Conservation (phyloP, 2,888 invertebrate species). For the Cyrtodaria siliqua region DNA sequence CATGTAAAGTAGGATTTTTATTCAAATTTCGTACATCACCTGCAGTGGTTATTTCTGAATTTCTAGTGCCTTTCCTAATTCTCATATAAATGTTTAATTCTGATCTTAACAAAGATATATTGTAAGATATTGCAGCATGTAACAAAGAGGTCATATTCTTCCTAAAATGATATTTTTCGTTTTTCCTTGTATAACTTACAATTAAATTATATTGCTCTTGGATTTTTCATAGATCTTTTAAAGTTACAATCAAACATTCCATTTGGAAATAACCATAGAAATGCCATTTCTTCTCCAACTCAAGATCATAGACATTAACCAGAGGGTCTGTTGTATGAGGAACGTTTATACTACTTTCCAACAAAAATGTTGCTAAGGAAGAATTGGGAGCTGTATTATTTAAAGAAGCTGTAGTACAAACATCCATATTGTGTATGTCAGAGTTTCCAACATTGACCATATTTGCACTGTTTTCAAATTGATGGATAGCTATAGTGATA, state of each 20-base stretch:
- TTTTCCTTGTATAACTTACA: slow-evolving; percentile 9
- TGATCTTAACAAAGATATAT: not conserved
- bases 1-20: slow-evolving; percentile 5
- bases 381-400: no score
- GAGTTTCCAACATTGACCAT: no score
- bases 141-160: slow-evolving; percentile 27
- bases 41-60: not conserved
- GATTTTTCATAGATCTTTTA: no score
- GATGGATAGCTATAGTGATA: no score
- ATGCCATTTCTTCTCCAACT: slow-evolving; percentile 27
- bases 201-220: slow-evolving; percentile 7
- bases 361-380: no score
- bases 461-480: no score
- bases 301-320: slow-evolving; percentile 18
- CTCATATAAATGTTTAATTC: slow-evolving; percentile 9
- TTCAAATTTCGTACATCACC: slow-evolving; percentile 4
- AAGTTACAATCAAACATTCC: not conserved
- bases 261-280: slow-evolving; percentile 32
- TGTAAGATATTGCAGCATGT: slow-evolving; percentile 9
- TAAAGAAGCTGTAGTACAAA: no score
- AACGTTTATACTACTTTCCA: no score
- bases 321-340: no score
- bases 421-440: no score
- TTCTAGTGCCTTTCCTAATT: not conserved
- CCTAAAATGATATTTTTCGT: not conserved